Base-by-base conservation (phyloP, 2,888 invertebrate species). In the Biston stratarius region DNA sequence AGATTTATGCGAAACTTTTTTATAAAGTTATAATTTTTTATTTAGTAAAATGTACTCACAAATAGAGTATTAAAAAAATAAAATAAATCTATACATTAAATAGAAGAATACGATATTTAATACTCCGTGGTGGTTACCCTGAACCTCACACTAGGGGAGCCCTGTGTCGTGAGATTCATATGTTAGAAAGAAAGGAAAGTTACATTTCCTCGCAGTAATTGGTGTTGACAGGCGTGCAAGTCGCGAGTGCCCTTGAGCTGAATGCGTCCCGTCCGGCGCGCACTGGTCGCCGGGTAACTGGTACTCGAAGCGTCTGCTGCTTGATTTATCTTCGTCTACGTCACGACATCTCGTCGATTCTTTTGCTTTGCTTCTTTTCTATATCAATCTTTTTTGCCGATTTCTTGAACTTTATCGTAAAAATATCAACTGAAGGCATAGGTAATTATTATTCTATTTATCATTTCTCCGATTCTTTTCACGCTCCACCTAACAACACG, bases 221-320 rank as follows among this genome's bases (percentile, higher is more conserved):
- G 74, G 62, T 74, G 77, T 77, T 76, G 82, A 78, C 74, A 64
- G 64, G 63, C 63, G 53, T 67, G 67, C 67, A 66, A 67, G 59
- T 57, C 61, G 59, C 74, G 67, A 69, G 69, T 76, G 84, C 80
- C 84, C 87, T 85, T 86, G 84, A 78, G 75, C 77, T 70, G 74
- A 79, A 80, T 80, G 76, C 79, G 81, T 77, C 77, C 42, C 59
- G 42, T 47, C 75, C 78, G 78, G 77, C 77, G 77, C 76, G 72
- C 70, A 80, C 78, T 77, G 76, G 75, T 73, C 69, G 38, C 45
- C 53, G 12, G 2, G 12, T n/a, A 24, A 34, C 42, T 51, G 70
- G 61, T 57, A 64, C 56, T 57, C 56, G 55, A 67, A 53, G 55
- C 65, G 60, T 44, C 63, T 63, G 53, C 55, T 15, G 49, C 52